Evolutionary conservation across 2,888 invertebrate species (phyloP), one percentile per base, ranked within the genome.

Genomic region (Cheilosia grossa): DNA sequence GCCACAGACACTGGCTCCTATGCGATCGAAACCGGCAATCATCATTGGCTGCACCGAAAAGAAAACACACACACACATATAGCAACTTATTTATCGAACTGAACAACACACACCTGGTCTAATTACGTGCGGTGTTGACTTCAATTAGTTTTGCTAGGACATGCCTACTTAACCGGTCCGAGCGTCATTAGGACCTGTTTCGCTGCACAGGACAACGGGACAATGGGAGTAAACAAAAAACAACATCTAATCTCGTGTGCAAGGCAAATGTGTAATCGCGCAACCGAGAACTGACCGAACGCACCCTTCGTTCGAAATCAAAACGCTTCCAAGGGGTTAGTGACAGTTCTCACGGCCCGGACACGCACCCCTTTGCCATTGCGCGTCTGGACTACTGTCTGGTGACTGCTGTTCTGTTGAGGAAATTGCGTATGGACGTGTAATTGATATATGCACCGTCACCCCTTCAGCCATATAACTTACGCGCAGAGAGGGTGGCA

Each of bases 331-430:
- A 70, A 77, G 81, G 85, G 75, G 66, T 61, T 75, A 42, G 63
- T 61, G 85, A 72, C 66, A 72, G 61, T 85, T 85, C 85, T 75
- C 85, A 85, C 85, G 85, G 85, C 75, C 64, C 30, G 56, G 53
- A 69, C 69, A 74, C 64, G 44, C 66, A 79, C 75, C 66, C 80
- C 70, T 61, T 56, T 63, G 13, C 42, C 40, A 13, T 13, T 17
- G 13, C 58, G 58, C 42, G 83, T 83, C 83, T 85, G 70, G 70
- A 24, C 80, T 40, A 61, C 70, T 70, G 80, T 80, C 80, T 85
- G 49, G 10, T 54, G 54, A 77, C 59, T 47, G 42, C 37, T 37
- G 37, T 37, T 67, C 59, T 15, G 53, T 44, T 42, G 58, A 21
- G 78, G 51, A 79, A 59, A 77, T 44, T 47, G 40, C 63, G 54